Conservation (phyloP, 2,113 vertebrate species). For the Apodemus speciosus region DNA sequence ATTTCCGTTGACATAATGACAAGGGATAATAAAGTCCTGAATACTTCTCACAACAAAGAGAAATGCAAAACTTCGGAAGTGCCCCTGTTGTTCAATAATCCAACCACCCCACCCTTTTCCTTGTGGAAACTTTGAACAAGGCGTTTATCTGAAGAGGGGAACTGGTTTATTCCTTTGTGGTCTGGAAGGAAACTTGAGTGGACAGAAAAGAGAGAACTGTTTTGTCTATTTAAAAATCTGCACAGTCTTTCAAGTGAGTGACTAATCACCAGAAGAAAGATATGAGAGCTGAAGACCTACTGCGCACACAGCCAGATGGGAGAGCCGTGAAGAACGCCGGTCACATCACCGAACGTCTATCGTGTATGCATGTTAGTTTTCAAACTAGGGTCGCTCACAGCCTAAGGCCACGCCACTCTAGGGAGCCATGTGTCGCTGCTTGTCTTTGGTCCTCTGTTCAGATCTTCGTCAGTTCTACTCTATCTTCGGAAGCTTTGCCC, state of each 20-base stretch:
- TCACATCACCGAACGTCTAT: not conserved
- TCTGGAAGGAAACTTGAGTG: not conserved
- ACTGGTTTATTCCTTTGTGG: constrained; percentile 23
- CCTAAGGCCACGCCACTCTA: not conserved
- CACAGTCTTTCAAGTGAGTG: not conserved
- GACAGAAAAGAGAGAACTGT: not conserved
- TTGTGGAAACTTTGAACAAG: constrained; percentile 52
- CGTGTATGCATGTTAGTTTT: not conserved
- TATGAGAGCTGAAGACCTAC: not conserved
- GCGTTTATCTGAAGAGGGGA: constrained; percentile 20
- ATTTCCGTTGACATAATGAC: not conserved
- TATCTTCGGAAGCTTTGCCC: not conserved
- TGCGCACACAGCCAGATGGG: not conserved
- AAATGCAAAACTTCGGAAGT: constrained; percentile 37
- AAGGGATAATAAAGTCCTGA: constrained; percentile 25
- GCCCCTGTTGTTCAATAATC: not conserved
- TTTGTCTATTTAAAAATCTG: not conserved
- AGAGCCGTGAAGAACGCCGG: not conserved
- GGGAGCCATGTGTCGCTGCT: not conserved
- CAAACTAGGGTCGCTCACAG: not conserved
- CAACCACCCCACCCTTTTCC: constrained; percentile 5
- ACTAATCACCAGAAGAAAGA: not conserved
- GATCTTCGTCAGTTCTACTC: not conserved
- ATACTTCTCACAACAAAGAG: constrained; percentile 24
- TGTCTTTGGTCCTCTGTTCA: not conserved